Percentiles rank a stretch among this genome's conserved stretches.
Conservation (phyloP, 2,113 vertebrate species). For the Puma concolor region DNA sequence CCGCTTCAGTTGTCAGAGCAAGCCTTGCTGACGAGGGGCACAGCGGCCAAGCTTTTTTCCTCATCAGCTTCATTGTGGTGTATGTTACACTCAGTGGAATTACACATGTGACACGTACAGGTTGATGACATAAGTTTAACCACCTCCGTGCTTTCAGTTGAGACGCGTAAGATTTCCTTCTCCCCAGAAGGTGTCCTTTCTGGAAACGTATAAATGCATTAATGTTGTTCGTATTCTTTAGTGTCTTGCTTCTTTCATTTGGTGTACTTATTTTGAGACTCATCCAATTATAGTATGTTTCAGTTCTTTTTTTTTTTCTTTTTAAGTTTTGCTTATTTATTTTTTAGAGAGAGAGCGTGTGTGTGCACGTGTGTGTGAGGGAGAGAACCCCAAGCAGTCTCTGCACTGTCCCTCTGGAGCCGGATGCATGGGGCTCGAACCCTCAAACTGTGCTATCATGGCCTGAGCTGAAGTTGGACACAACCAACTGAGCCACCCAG, state of each 20-base stretch:
- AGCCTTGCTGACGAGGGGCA: neutral
- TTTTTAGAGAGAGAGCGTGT: too few relatives aligned
- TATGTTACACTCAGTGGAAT: neutral
- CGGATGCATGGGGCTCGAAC: too few relatives aligned
- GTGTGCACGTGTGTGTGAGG: too few relatives aligned
- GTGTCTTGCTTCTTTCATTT: neutral
- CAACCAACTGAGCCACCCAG: too few relatives aligned
- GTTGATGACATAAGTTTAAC: neutral
- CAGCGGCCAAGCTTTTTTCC: neutral
- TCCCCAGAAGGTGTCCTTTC: neutral
- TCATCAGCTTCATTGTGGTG: neutral
- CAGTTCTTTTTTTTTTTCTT: neutral
- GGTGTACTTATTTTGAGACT: slow-evolving; percentile 22
- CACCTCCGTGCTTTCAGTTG: neutral
- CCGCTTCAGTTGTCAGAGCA: neutral
- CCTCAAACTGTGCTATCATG: too few relatives aligned
- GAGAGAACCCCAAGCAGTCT: too few relatives aligned
- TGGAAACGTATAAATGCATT: neutral
- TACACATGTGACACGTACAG: neutral
- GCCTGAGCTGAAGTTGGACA: too few relatives aligned
- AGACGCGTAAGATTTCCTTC: neutral
- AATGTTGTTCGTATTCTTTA: neutral
- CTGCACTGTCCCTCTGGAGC: too few relatives aligned
- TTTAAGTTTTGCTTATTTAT: too few relatives aligned
- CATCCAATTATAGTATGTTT: neutral